phyloP scores from a whole-genome alignment of 1,140 invertebrate genomes.

The Lucilia cuprina region DNA sequence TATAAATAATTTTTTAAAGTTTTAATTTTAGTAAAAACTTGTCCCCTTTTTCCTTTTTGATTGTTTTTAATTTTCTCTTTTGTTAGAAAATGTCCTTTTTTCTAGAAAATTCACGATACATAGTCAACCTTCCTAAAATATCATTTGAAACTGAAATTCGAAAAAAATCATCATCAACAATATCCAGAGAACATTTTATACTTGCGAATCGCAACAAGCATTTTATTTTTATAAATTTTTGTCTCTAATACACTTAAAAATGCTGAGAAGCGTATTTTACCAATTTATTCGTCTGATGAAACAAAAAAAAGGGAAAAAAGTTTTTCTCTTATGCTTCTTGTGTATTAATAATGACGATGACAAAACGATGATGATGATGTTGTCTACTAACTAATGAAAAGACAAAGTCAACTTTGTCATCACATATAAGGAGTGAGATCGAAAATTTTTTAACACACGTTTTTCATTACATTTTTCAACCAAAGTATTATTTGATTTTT shows the following conservation, averaged over 20 bases:
- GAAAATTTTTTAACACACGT: no score
- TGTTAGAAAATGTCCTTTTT: no score
- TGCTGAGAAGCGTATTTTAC: constrained; percentile 10
- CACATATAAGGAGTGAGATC: no score
- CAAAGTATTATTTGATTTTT: no score
- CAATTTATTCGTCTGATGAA: neutral
- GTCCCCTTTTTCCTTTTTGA: no score
- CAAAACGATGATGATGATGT: neutral
- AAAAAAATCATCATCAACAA: neutral
- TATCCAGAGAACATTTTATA: neutral
- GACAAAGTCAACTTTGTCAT: neutral
- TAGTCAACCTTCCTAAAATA: neutral
- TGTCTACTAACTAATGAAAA: neutral
- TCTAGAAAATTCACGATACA: neutral
- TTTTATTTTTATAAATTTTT: neutral
- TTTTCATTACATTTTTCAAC: no score
- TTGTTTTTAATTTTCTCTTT: no score
- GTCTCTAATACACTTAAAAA: neutral
- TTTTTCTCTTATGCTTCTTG: neutral
- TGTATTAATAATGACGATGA: neutral
- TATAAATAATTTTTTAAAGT: no score
- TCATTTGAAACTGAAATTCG: neutral
- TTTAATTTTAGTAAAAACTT: no score
- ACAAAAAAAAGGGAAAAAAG: neutral
- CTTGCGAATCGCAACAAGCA: neutral